Percentiles rank a stretch among this genome's conserved stretches.
These are phyloP conservation scores for Gobius niger DNA, from an alignment of 2,113 vertebrate genomes.

Conservation along the genomic window DNA sequence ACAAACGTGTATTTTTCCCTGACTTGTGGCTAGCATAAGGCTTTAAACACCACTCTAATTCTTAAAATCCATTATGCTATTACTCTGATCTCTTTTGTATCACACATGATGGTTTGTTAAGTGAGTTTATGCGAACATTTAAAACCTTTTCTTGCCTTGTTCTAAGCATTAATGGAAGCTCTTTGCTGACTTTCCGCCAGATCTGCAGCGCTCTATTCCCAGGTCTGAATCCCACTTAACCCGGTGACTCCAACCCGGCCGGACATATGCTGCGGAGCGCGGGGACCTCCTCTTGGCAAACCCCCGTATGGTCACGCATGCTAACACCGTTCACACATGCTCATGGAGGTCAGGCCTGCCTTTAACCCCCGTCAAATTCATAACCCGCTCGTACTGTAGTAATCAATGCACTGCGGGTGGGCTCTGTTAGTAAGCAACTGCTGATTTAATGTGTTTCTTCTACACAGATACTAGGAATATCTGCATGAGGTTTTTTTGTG, in stretches of 20 bases:
- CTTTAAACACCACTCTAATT: too few species aligned
- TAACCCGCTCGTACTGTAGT: slow-evolving; percentile 12
- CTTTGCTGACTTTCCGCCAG: slow-evolving; percentile 44
- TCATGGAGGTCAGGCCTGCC: slow-evolving; percentile 10
- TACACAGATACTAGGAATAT: neutral
- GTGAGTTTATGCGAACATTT: neutral
- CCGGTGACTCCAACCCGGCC: slow-evolving; percentile 54
- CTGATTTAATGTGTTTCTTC: neutral
- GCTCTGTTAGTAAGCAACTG: slow-evolving; percentile 2
- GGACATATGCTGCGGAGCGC: slow-evolving; percentile 53
- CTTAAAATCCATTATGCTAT: too few species aligned
- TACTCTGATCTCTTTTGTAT: too few species aligned
- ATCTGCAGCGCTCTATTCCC: slow-evolving; percentile 50
- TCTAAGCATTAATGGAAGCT: slow-evolving; percentile 19
- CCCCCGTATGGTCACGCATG: slow-evolving; percentile 17
- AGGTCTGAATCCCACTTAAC: slow-evolving; percentile 64
- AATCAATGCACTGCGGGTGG: slow-evolving; percentile 9
- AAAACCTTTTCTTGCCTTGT: slow-evolving; percentile 2
- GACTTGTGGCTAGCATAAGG: too few species aligned
- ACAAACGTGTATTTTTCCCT: too few species aligned
- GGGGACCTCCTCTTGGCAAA: slow-evolving; percentile 20
- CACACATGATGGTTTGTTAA: neutral
- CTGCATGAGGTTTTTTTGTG: neutral
- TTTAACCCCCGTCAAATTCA: slow-evolving; percentile 22
- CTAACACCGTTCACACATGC: slow-evolving; percentile 13